Conservation (phyloP, 2,113 vertebrate genomes). For the Dasyurus viverrinus region DNA sequence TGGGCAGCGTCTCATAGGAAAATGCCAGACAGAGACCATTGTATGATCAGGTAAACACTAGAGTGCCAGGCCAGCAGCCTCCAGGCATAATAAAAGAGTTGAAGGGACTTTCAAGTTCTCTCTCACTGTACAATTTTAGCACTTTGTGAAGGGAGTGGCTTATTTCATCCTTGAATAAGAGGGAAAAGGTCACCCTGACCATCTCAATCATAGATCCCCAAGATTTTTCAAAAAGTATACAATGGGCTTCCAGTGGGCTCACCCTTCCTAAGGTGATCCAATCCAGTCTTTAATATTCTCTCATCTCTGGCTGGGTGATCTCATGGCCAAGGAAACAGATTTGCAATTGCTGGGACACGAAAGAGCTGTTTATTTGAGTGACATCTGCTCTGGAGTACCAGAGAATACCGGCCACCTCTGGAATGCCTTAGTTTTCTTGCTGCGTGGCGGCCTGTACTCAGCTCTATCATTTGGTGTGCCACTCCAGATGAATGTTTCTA, state of each 20-base stretch:
- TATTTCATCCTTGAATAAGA: conserved; percentile 68
- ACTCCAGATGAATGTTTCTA: not conserved
- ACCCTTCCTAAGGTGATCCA: not conserved
- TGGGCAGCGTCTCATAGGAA: conserved; percentile 58
- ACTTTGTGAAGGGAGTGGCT: conserved; percentile 28
- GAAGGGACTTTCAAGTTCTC: conserved; percentile 70
- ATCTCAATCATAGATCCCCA: conserved; percentile 38
- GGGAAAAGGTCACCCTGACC: conserved; percentile 47
- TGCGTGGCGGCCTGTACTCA: not conserved
- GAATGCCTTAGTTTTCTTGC: not conserved
- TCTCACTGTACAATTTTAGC: conserved; percentile 45
- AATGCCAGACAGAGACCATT: conserved; percentile 41
- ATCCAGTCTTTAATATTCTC: conserved; percentile 30
- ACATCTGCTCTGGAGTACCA: conserved; percentile 20
- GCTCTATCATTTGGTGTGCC: not conserved
- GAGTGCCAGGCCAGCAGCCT: conserved; percentile 8
- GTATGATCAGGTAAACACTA: conserved; percentile 52
- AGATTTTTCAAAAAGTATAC: conserved; percentile 5
- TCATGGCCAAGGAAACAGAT: conserved; percentile 4
- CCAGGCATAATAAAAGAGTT: conserved; percentile 69
- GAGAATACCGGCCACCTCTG: not conserved
- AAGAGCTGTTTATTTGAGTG: conserved; percentile 36
- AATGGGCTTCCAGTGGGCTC: not conserved
- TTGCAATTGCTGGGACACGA: conserved; percentile 8
- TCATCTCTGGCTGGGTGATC: conserved; percentile 30